Evolutionary conservation across 2,113 vertebrate species (phyloP).

Genomic region (Pachyramphus minor): DNA sequence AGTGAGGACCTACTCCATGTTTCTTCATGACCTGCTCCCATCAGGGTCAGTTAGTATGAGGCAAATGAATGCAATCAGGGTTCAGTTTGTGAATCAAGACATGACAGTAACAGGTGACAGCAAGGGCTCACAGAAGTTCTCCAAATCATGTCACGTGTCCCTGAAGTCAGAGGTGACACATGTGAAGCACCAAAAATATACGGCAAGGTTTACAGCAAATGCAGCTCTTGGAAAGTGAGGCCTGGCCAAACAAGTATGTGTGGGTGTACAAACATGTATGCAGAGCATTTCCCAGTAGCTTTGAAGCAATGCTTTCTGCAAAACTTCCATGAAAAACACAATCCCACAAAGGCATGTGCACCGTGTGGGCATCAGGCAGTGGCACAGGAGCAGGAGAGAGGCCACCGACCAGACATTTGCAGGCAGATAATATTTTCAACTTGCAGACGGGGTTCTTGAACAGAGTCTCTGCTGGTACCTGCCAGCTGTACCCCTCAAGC

Average conservation of each 20-base stretch:
- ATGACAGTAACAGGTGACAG: neutral
- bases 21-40: neutral
- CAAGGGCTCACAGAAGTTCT: neutral
- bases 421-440: neutral
- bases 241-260: neutral
- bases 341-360: neutral
- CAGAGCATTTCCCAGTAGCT: neutral
- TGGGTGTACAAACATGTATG: neutral
- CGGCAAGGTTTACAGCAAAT: neutral
- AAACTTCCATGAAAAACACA: neutral
- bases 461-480: neutral
- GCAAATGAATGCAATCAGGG: neutral
- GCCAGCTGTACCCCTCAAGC: neutral
- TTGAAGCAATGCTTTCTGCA: neutral
- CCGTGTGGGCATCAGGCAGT: neutral
- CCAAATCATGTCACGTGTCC: accelerated
- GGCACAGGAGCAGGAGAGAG: neutral
- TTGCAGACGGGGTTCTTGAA: neutral
- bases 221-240: neutral
- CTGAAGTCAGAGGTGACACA: neutral
- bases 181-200: neutral
- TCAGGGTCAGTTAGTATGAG: neutral
- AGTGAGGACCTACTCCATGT: neutral
- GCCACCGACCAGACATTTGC: neutral
- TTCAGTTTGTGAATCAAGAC: neutral